Conservation (phyloP, 2,888 invertebrate species). For the Chymomyza amoena region DNA sequence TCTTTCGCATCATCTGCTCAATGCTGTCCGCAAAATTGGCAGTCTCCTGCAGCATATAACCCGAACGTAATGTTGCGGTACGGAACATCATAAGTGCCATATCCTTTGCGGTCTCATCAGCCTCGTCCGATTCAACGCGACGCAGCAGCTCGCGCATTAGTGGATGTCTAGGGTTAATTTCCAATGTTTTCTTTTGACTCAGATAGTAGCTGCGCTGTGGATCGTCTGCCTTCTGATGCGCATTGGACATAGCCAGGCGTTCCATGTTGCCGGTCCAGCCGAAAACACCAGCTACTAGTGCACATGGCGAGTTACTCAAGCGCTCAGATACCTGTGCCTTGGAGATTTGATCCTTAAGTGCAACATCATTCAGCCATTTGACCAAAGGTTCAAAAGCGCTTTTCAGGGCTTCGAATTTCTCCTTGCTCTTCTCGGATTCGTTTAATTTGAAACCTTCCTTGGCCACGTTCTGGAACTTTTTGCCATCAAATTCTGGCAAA, state of each 20-base stretch:
- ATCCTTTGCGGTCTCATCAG: slow-evolving; percentile 88
- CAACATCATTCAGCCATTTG: slow-evolving; percentile 91
- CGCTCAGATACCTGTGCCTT: slow-evolving; percentile 93
- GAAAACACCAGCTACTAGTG: slow-evolving; percentile 96
- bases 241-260: slow-evolving; percentile 95
- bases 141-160: slow-evolving; percentile 93
- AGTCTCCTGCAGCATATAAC: slow-evolving; percentile 93
- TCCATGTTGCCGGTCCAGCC: slow-evolving; percentile 99
- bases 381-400: slow-evolving; percentile 92
- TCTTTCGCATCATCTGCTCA: slow-evolving; percentile 91
- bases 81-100: slow-evolving; percentile 94
- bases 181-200: slow-evolving; percentile 96
- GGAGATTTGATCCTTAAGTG: slow-evolving; percentile 87
- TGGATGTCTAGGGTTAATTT: slow-evolving; percentile 98
- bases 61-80: slow-evolving; percentile 95
- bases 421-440: slow-evolving; percentile 85
- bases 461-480: slow-evolving; percentile 99
- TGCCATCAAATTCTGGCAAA: slow-evolving; percentile 98
- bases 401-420: slow-evolving; percentile 87
- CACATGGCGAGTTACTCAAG: slow-evolving; percentile 94
- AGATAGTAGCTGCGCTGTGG: slow-evolving; percentile 92
- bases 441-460: slow-evolving; percentile 96
- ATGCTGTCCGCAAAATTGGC: slow-evolving; percentile 93
- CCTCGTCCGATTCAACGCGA: slow-evolving; percentile 87
- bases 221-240: slow-evolving; percentile 97